These are phyloP conservation scores for Steatornis caripensis DNA, from an alignment of 2,113 vertebrate species.

Conservation along the genomic window DNA sequence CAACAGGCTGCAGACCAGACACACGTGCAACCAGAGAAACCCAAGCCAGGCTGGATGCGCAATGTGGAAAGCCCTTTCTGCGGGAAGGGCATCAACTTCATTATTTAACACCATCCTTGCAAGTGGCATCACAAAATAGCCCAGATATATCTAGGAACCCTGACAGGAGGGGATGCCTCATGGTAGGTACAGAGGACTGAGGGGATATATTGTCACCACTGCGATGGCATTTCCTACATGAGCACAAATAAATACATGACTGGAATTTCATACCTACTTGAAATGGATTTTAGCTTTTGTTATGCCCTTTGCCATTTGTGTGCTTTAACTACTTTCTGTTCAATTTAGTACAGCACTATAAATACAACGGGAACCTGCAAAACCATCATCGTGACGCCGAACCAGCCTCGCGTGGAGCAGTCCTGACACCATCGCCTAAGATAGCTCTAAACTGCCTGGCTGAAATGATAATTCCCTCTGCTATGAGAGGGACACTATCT, in stretches of 20 bases:
- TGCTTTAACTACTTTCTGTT: neutral
- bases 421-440: neutral
- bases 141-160: neutral
- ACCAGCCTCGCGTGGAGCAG: accelerated
- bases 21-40: neutral
- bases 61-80: neutral
- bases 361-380: neutral
- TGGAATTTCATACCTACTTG: neutral
- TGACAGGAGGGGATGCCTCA: neutral
- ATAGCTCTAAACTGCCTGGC: neutral
- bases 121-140: neutral
- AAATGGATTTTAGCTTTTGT: neutral
- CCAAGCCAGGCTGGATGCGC: neutral
- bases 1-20: neutral
- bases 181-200: neutral
- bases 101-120: neutral
- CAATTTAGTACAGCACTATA: neutral
- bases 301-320: neutral
- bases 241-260: neutral
- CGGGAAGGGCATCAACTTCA: neutral
- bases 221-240: neutral
- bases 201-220: neutral
- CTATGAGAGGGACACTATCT: neutral
- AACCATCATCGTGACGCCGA: accelerated
- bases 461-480: neutral